Base-by-base conservation (phyloP, 2,113 vertebrate species). In the Silurus meridionalis region DNA sequence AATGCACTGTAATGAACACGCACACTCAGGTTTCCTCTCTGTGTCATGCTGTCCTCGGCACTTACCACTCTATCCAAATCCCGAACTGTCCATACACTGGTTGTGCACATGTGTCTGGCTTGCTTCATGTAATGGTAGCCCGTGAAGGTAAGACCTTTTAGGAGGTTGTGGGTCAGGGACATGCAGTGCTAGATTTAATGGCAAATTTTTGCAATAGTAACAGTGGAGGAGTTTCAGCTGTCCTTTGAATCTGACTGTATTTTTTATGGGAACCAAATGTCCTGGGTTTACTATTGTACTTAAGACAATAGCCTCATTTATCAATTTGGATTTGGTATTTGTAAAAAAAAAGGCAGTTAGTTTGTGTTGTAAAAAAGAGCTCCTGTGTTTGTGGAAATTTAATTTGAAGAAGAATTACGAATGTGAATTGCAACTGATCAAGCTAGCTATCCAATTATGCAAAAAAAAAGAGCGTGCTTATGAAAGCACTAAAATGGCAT, bases 1-100 rank as follows among this genome's bases (percentile, higher is more conserved):
- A 83, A 83, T 86, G 79, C 46, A 67, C 75, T 79, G 58, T 82
- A 66, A 75, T 84, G 82, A 83, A 71, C 84, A 23, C 14, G 14
- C 57, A 71, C 61, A 58, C 82, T 55, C 4, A 9, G 21, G 85
- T 75, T 80, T 55, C 53, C 74, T 87, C 58, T 77, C 63, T 85
- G 52, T 66, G 77, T 84, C 55, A 19, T 53, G 46, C 55, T 61
- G n/a, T 67, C 53, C 58, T 57, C 8, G 14, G 57, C 75, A 79
- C 75, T 25, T 57, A 57, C 13, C 75, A 57, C 53, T 78, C 48
- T 19, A 53, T 57, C 57, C 28, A 61, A 21, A 61, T 80, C 28
- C 28, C 21, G 78, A 46, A 48, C 78, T 80, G 28, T 0, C 17
- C 5, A 2, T 37, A 80, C 7, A 1, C 5, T 37, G n/a, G 3